These are phyloP conservation scores for Microcebus tavaratra DNA, from an alignment of 2,113 vertebrate species.

Conservation along the genomic window DNA sequence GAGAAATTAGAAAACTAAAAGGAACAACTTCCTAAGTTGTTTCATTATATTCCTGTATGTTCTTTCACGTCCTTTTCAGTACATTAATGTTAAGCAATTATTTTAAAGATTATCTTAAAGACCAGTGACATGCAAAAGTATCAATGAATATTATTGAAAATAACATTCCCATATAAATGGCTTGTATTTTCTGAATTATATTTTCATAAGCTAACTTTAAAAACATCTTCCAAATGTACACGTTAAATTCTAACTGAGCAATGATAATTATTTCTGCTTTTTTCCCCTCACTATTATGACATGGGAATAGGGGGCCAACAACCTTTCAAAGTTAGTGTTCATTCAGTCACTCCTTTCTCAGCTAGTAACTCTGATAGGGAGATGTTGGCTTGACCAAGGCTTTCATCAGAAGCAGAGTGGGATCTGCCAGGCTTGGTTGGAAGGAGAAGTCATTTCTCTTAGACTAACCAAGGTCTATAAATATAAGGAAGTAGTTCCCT, in stretches of 20 bases:
- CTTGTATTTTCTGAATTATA: not conserved
- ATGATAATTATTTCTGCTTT: not conserved
- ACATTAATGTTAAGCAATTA: not conserved
- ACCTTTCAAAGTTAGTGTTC: too few relatives aligned
- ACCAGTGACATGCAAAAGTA: not conserved
- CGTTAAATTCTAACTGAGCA: not conserved
- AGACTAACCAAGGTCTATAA: not conserved
- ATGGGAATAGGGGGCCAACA: too few relatives aligned
- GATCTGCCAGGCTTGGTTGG: not conserved
- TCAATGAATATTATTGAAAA: not conserved
- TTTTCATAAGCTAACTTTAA: not conserved
- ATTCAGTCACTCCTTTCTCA: not conserved
- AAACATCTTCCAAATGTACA: not conserved
- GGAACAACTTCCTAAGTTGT: not conserved
- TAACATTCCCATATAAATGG: not conserved
- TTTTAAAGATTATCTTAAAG: conserved; percentile 39
- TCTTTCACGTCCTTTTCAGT: not conserved
- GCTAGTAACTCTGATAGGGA: not conserved
- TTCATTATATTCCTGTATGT: not conserved
- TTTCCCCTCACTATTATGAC: too few relatives aligned
- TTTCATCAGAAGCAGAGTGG: not conserved
- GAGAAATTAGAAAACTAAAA: conserved; percentile 14
- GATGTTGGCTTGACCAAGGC: not conserved
- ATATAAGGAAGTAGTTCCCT: not conserved
- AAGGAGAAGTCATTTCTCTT: not conserved